phyloP scores from a whole-genome alignment of 2,888 invertebrate genomes.

The Watsonalla cultraria region DNA sequence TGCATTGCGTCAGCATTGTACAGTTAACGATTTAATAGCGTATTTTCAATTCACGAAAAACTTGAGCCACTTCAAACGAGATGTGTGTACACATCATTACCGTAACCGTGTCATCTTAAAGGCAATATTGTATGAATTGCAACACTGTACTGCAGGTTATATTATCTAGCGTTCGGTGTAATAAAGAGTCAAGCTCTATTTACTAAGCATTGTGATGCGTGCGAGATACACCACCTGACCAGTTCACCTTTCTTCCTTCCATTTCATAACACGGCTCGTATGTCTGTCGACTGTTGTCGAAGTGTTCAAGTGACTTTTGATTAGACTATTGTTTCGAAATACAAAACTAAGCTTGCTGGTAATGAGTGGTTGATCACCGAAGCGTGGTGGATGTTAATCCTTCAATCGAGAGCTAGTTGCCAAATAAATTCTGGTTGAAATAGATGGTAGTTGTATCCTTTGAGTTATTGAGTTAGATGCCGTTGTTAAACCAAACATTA shows the following conservation, averaged over 20 bases:
- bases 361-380: neutral
- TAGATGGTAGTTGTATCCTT: too few species aligned
- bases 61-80: neutral
- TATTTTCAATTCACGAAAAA: neutral
- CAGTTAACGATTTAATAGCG: too few species aligned
- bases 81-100: neutral
- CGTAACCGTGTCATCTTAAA: slow-evolving; percentile 16
- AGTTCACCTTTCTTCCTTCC: slow-evolving; percentile 59
- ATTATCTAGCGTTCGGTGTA: slow-evolving; percentile 25
- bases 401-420: too few species aligned
- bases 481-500: too few species aligned
- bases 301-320: neutral
- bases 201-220: slow-evolving; percentile 56
- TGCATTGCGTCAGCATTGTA: too few species aligned
- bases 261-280: slow-evolving; percentile 28
- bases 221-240: slow-evolving; percentile 45
- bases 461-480: too few species aligned
- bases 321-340: neutral
- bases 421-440: neutral
- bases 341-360: neutral
- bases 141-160: slow-evolving; percentile 14
- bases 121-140: slow-evolving; percentile 16
- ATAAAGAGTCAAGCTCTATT: slow-evolving; percentile 63
- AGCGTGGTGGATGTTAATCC: neutral
- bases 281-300: slow-evolving; percentile 11